Evolutionary conservation across 2,113 vertebrate genomes (phyloP).

Genomic region (Myodes glareolus): DNA sequence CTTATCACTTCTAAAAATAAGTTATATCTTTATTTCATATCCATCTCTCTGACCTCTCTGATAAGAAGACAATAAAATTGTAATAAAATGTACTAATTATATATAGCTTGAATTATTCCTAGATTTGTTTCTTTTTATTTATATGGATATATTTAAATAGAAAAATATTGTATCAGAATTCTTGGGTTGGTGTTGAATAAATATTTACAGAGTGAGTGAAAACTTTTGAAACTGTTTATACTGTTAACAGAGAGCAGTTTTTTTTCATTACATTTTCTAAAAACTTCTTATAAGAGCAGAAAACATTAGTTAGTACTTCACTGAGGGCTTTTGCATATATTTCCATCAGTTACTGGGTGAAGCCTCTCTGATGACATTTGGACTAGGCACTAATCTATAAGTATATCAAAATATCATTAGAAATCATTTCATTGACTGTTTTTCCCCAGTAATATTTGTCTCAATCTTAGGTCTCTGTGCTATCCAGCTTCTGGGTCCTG

Average conservation of each 20-base stretch:
- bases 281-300: slow-evolving; percentile 39
- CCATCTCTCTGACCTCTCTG: not conserved
- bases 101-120: not conserved
- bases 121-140: slow-evolving; percentile 41
- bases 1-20: slow-evolving; percentile 23
- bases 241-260: slow-evolving; percentile 19
- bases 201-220: slow-evolving; percentile 33
- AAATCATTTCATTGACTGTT: too few species aligned
- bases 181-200: not conserved
- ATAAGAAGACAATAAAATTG: not conserved
- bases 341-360: too few species aligned
- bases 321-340: not conserved
- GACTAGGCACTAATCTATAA: too few species aligned
- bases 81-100: slow-evolving; percentile 16
- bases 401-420: too few species aligned
- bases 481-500: too few species aligned
- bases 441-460: too few species aligned
- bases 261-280: slow-evolving; percentile 57
- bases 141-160: not conserved
- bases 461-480: too few species aligned
- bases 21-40: not conserved
- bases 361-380: too few species aligned
- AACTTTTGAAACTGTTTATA: slow-evolving; percentile 34
- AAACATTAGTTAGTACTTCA: slow-evolving; percentile 19
- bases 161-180: slow-evolving; percentile 15